Base-by-base conservation (phyloP, 2,113 vertebrate species). In the Laticauda colubrina region DNA sequence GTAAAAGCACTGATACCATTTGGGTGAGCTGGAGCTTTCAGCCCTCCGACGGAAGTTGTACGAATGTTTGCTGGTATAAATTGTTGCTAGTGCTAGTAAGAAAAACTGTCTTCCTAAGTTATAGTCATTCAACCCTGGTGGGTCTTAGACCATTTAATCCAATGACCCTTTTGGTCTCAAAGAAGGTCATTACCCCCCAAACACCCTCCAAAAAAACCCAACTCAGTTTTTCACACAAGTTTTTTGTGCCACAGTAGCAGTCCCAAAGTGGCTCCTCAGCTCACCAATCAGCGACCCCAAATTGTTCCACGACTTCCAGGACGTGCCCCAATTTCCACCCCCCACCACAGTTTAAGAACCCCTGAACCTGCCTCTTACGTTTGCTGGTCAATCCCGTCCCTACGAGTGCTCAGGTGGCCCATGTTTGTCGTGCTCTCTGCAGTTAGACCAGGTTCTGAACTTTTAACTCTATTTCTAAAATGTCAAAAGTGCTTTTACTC, bases 101-200 rank as follows among this genome's bases (percentile, higher is more conserved):
- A 89, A 93, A 48, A 51, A 93, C 92, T 92, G 85, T 89, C 94
- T 15, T 90, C 89, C 20, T 92, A 93, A 93, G 93, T 87, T 93
- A 54, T 69, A 90, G 92, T 94, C 69, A 43, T 87, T 14, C 14
- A 75, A 34, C n/a, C n/a, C 12, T n/a, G 14, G 29, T 75, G n/a
- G n/a, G 5, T 75, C 64, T 75, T 75, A 34, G 5, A 34, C 64
- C 34, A 4, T 34, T 75, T 75, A 34, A 75, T n/a, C n/a, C 64
- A 75, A 34, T 18, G 12, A 34, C 12, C 29, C 64, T 29, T 69
- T 69, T 69, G 11, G 11, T n/a, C 26, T n/a, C 61, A 69, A 69
- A 14, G 26, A n/a, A 14, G 26, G 61, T n/a, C 11, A n/a, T 69
- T 14, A 69, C 61, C 29, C 3, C 2, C 26, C 18, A 5, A 5